These are phyloP conservation scores for Camponotus fellah DNA, from an alignment of 2,888 invertebrate genomes.

Conservation along the genomic window DNA sequence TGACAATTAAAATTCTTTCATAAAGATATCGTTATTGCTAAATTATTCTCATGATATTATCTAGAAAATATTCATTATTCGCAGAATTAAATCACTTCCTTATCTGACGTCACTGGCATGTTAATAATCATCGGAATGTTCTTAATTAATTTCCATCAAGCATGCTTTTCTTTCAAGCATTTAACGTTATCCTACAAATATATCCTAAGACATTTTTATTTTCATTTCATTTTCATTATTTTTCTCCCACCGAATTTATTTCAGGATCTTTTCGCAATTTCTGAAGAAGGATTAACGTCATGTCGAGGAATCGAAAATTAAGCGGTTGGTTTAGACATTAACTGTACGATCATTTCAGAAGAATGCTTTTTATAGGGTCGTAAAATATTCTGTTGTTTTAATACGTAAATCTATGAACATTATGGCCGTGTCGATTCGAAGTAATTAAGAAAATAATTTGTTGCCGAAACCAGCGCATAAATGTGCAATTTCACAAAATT, in stretches of 20 bases:
- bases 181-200: not conserved
- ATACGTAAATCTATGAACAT: conserved; percentile 10
- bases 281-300: conserved; percentile 25
- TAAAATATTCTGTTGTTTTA: conserved; percentile 18
- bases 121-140: not conserved
- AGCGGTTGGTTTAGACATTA: conserved; percentile 15
- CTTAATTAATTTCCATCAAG: not conserved
- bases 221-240: not conserved
- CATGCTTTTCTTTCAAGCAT: not conserved
- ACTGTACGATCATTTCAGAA: not conserved
- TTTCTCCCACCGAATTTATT: not conserved
- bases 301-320: not conserved
- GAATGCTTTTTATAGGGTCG: conserved; percentile 21
- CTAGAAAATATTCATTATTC: not conserved
- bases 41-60: not conserved
- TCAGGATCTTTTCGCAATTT: conserved; percentile 23
- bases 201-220: not conserved
- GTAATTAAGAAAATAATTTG: conserved; percentile 38
- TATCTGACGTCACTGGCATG: not conserved
- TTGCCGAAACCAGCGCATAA: conserved; percentile 2
- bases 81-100: not conserved
- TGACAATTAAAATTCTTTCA: not conserved
- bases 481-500: conserved; percentile 13
- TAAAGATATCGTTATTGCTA: not conserved
- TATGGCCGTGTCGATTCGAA: conserved; percentile 7